Evolutionary conservation across 2,113 vertebrate species (phyloP), one percentile per base, ranked within the genome.

Genomic region (Lagenorhynchus albirostris): DNA sequence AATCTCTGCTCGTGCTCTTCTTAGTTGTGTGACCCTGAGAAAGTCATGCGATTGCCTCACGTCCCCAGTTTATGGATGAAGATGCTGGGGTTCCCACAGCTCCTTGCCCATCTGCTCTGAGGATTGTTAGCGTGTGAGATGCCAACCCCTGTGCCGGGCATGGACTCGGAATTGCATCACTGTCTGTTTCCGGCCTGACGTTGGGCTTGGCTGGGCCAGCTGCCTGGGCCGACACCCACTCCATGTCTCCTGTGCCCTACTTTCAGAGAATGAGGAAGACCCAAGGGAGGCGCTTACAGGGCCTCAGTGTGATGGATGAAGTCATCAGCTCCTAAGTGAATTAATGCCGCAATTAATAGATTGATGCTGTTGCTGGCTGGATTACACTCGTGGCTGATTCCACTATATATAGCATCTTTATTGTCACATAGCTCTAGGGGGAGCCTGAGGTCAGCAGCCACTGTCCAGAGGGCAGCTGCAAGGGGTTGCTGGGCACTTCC

Each of bases 231-330:
- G 36, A 20, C 8, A 50, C n/a, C 82, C 3, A 3, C 20, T 63
- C 18, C 0, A 0, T 81, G 58, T 1, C 33, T n/a, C 25, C 47
- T 25, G 33, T 71, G 55, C 73, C n/a, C 44, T 14, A 20, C 25
- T 50, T 33, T 44, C 36, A 36, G 25, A 68, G 86, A 94, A 89
- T 55, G 63, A 62, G 79, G 91, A 94, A 55, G 81, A 93, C 79
- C 50, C n/a, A 5, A 9, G 60, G 84, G 20, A 63, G 38, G 53
- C 55, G 60, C 62, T 91, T 33, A 67, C 1, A 18, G 36, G 77
- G 31, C 50, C n/a, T 90, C 70, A 5, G 8, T 63, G 76, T 62
- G 53, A 65, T 23, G 60, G 83, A 47, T 84, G 73, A 87, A 23
- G 38, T 60, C 91, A 33, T 86, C 29, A 12, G 50, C 33, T 74